A percentile compares a stretch with the other conserved stretches of the same genome.
These are phyloP conservation scores for Pachydiplax longipennis DNA, from an alignment of 2,888 invertebrate genomes.

Conservation along the genomic window DNA sequence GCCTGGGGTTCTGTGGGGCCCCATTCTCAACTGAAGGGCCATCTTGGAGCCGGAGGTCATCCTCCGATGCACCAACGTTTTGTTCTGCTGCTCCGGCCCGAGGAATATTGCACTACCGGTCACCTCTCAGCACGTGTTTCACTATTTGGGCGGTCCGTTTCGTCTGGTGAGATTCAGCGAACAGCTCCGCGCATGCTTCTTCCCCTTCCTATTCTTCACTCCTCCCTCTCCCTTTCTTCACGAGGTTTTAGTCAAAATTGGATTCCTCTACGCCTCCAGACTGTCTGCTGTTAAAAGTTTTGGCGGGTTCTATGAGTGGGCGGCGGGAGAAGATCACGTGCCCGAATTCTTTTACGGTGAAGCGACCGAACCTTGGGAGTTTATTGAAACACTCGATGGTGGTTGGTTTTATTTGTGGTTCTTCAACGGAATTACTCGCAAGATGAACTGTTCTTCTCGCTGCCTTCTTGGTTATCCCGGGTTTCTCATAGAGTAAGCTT, in stretches of 20 bases:
- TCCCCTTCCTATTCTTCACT: not conserved
- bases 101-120: not conserved
- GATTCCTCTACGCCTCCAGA: not conserved
- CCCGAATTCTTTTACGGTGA: not conserved
- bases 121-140: not conserved
- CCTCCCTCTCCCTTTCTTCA: not conserved
- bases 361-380: not conserved
- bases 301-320: not conserved
- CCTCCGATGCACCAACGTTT: not conserved
- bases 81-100: not conserved
- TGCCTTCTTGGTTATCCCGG: no score
- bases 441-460: no score
- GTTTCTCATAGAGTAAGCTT: no score
- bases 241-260: not conserved
- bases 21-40: slow-evolving; percentile 11
- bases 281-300: not conserved
- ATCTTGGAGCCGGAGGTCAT: slow-evolving; percentile 34
- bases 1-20: not conserved
- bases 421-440: no score
- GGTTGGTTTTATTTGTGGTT: no score
- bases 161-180: not conserved
- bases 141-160: not conserved
- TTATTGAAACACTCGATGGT: not conserved
- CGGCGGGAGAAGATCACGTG: not conserved
- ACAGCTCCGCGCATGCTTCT: not conserved